Evolutionary conservation across 2,888 invertebrate genomes (phyloP), one percentile per base, ranked within the genome.

Genomic region (Ophion ellenae): DNA sequence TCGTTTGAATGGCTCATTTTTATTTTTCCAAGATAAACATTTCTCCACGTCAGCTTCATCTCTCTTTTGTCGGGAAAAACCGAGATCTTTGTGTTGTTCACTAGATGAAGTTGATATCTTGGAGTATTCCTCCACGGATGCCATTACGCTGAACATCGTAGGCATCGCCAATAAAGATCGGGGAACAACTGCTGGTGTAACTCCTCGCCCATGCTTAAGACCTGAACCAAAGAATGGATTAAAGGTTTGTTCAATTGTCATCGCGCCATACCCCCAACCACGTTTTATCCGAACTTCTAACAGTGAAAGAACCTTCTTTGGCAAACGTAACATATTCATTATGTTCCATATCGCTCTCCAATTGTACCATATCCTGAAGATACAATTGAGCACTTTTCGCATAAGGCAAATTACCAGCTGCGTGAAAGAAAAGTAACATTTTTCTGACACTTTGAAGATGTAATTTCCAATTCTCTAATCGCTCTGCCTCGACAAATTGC

Each of bases 341-440:
- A 36, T 59, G 45, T 83, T 83, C 24, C 24, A 24, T 24, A 24
- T 24, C 24, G 24, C 24, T 24, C 24, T 24, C 24, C n/a, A 87
- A 57, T 6, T 67, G 47, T 4, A 45, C 32, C 88, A 89, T 90
- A 73, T 89, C 87, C 80, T 90, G 90, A 11, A 90, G 67, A 83
- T 89, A 90, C 32, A 90, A 53, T 61, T 89, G 88, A 10, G 79
- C 85, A 77, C 85, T 87, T 82, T 89, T 88, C 17, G 88, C 88
- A 77, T 90, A 89, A 2, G 69, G 59, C 6, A 88, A 88, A 80
- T 92, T 91, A 1, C 90, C 91, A 64, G 82, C 79, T 14, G 87
- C 85, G 59, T 89, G 87, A 67, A 87, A 89, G 53, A 84, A 67
- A 14, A 87, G 88, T 28, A 89, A 36, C 84, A 89, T 89, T 74